Evolutionary conservation across 2,888 invertebrate genomes (phyloP).

Genomic region (Belgica antarctica): DNA sequence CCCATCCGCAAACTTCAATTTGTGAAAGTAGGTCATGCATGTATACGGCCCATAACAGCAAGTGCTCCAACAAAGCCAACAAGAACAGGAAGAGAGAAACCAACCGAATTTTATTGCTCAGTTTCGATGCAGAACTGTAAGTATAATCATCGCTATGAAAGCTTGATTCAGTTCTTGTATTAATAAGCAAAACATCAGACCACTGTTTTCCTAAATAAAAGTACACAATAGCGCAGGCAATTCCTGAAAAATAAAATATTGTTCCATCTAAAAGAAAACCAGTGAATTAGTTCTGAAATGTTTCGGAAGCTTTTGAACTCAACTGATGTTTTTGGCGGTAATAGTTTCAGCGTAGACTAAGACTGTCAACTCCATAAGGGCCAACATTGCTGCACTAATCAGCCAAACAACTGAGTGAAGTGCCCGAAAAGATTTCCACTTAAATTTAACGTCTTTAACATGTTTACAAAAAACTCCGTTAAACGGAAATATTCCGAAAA

Average conservation of each 20-base stretch:
- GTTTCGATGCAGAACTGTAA: too few species aligned
- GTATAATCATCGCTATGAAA: too few species aligned
- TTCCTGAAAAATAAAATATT: not conserved
- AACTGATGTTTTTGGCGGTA: not conserved
- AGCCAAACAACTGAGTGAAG: not conserved
- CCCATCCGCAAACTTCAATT: not conserved
- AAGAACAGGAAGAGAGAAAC: not conserved
- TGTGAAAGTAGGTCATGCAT: not conserved
- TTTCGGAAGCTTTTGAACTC: not conserved
- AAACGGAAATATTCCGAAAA: not conserved
- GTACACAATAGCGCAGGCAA: not conserved
- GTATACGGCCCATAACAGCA: too few species aligned
- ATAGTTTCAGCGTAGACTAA: not conserved
- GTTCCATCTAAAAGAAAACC: not conserved
- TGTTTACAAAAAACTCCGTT: not conserved
- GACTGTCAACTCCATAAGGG: not conserved
- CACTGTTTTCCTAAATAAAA: not conserved
- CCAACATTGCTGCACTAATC: not conserved
- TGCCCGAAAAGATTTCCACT: not conserved
- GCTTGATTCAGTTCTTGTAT: too few species aligned
- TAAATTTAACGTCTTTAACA: not conserved
- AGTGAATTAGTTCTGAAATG: not conserved
- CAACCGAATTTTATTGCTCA: too few species aligned
- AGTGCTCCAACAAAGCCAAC: not conserved
- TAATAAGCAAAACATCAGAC: not conserved